Conservation (phyloP, 2,888 invertebrate species). For the Latheticus oryzae region DNA sequence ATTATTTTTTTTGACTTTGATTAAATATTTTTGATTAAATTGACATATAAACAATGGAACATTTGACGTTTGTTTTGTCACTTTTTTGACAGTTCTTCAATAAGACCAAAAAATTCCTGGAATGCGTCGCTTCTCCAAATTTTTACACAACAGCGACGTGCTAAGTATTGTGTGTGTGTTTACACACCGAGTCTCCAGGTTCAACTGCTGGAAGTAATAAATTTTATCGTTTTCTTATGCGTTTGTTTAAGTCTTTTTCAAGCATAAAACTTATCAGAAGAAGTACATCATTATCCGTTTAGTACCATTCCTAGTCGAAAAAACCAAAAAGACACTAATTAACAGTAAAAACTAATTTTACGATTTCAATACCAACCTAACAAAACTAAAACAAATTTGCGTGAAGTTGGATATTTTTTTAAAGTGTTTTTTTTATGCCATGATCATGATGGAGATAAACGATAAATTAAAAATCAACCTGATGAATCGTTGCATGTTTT, state of each 20-base stretch:
- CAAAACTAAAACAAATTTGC: slow-evolving; percentile 5
- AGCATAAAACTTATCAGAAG: slow-evolving; percentile 42
- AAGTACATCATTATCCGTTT: slow-evolving; percentile 39
- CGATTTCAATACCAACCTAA: slow-evolving; percentile 4
- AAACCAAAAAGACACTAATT: slow-evolving; percentile 41
- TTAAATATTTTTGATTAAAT: too few species aligned
- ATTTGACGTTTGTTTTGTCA: too few species aligned
- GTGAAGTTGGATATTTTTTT: too few species aligned
- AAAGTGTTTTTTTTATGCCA: too few species aligned
- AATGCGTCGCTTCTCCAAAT: too few species aligned
- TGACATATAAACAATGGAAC: too few species aligned
- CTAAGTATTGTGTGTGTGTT: too few species aligned
- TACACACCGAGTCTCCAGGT: too few species aligned
- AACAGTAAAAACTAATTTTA: slow-evolving; percentile 34
- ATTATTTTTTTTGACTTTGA: too few species aligned
- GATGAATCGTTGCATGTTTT: slow-evolving; percentile 33
- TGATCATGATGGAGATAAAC: slow-evolving; percentile 8
- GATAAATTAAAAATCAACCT: slow-evolving; percentile 34
- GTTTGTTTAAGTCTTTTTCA: slow-evolving; percentile 42
- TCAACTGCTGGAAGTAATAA: slow-evolving; percentile 41
- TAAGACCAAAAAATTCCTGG: too few species aligned
- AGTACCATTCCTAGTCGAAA: slow-evolving; percentile 33
- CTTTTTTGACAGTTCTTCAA: too few species aligned
- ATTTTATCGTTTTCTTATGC: slow-evolving; percentile 41
- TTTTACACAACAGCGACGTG: too few species aligned